Evolutionary conservation across 2,113 vertebrate genomes (phyloP).

Genomic region (Corydoras sp.): DNA sequence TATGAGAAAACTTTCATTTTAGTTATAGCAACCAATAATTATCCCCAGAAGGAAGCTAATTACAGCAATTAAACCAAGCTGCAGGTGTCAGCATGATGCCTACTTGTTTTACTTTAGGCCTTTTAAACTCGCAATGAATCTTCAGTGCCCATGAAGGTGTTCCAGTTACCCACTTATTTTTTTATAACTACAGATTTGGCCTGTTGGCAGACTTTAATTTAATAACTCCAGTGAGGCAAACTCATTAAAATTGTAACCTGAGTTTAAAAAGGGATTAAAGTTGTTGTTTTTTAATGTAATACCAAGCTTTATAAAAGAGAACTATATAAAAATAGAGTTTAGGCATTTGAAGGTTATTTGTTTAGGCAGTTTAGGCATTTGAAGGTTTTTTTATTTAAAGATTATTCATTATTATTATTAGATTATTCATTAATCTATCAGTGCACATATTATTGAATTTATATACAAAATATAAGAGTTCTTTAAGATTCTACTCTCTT

Average conservation of each 20-base stretch:
- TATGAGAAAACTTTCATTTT: constrained; percentile 36
- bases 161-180: background rate
- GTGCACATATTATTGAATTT: too few species aligned
- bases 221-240: constrained; percentile 9
- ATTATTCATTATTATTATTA: too few species aligned
- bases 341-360: too few species aligned
- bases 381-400: too few species aligned
- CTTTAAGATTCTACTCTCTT: too few species aligned
- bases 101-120: constrained; percentile 9
- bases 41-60: constrained; percentile 43
- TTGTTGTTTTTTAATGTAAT: background rate
- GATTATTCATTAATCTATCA: too few species aligned
- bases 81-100: constrained; percentile 34
- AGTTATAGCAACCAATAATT: constrained; percentile 41
- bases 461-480: too few species aligned
- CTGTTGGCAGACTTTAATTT: constrained; percentile 3
- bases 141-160: background rate
- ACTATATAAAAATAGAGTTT: too few species aligned
- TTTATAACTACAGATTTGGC: constrained; percentile 4
- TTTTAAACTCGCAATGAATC: constrained; percentile 25
- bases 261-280: background rate
- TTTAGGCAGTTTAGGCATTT: too few species aligned
- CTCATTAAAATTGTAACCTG: constrained; percentile 7
- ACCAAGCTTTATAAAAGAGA: too few species aligned
- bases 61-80: constrained; percentile 45